Percentiles rank a stretch among this genome's conserved stretches.
These are phyloP conservation scores for Corydoras sp. DNA, from an alignment of 2,113 vertebrate species.

Conservation along the genomic window DNA sequence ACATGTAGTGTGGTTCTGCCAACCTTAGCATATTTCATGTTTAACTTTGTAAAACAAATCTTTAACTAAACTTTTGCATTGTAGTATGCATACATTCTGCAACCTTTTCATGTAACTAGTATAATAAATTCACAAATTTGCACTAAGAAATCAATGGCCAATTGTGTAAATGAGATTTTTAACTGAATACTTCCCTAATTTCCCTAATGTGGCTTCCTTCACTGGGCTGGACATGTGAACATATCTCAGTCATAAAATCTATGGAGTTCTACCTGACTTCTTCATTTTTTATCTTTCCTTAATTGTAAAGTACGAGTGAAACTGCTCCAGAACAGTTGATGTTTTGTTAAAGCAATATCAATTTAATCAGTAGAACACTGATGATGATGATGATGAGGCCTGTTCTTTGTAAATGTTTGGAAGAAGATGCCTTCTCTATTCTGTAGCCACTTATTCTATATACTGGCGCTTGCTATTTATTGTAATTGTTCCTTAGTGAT, in stretches of 20 bases:
- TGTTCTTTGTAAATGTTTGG: conserved; percentile 23
- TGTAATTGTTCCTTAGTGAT: conserved; percentile 39
- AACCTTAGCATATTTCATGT: no score
- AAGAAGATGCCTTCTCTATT: conserved; percentile 47
- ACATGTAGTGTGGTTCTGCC: no score
- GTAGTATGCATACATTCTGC: no score
- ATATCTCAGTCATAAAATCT: background rate
- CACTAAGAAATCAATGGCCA: background rate
- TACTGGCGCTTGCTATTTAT: conserved; percentile 45
- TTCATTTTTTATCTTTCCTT: conserved; percentile 7
- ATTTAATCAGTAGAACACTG: conserved; percentile 5
- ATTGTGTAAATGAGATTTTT: background rate
- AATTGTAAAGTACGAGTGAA: conserved; percentile 32
- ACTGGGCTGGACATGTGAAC: background rate
- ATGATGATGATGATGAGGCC: conserved; percentile 20
- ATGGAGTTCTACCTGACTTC: background rate
- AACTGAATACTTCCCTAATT: background rate
- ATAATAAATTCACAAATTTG: no score
- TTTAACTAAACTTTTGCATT: no score
- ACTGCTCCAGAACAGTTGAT: conserved; percentile 41
- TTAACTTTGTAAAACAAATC: no score
- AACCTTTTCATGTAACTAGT: no score
- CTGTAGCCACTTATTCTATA: conserved; percentile 46
- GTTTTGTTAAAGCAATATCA: conserved; percentile 52
- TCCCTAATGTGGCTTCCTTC: background rate